phyloP scores from a whole-genome alignment of 2,888 invertebrate genomes.

The Melanargia galathea region DNA sequence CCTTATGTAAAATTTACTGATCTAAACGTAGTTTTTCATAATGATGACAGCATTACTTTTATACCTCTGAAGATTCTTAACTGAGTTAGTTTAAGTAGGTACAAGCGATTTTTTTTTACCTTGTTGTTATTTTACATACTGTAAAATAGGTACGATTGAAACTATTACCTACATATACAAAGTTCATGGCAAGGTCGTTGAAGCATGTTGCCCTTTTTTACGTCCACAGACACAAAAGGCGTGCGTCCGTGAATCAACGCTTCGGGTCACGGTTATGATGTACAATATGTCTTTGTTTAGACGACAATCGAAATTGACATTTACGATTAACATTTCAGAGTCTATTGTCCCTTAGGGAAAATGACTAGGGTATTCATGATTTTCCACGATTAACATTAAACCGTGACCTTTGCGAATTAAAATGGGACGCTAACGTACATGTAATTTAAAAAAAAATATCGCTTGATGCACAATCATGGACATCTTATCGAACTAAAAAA shows the following conservation, averaged over 20 bases:
- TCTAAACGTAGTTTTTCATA: too few relatives aligned
- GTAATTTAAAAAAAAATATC: neutral
- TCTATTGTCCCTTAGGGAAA: neutral
- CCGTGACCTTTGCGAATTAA: constrained; percentile 8
- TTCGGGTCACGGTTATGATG: constrained; percentile 10
- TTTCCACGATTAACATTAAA: constrained; percentile 6
- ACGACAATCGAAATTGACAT: neutral
- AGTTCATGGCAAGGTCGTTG: constrained; percentile 22
- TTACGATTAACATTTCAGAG: neutral
- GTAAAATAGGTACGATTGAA: neutral
- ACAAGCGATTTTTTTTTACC: too few relatives aligned
- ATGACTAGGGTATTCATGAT: constrained; percentile 7
- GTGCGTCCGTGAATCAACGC: constrained; percentile 5
- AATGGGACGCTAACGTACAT: neutral
- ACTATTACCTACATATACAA: neutral
- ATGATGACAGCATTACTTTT: too few relatives aligned
- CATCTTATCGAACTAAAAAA: too few relatives aligned
- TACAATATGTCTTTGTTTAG: neutral
- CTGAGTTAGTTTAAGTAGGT: too few relatives aligned
- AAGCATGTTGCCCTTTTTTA: constrained; percentile 28
- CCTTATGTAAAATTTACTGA: too few relatives aligned
- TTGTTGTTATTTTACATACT: neutral
- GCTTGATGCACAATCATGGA: neutral
- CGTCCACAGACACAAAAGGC: constrained; percentile 26
- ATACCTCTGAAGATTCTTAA: too few relatives aligned